Evolutionary conservation across 2,797 vertebrate genomes (phyloP).

Genomic region (Nyctalus aviator): DNA sequence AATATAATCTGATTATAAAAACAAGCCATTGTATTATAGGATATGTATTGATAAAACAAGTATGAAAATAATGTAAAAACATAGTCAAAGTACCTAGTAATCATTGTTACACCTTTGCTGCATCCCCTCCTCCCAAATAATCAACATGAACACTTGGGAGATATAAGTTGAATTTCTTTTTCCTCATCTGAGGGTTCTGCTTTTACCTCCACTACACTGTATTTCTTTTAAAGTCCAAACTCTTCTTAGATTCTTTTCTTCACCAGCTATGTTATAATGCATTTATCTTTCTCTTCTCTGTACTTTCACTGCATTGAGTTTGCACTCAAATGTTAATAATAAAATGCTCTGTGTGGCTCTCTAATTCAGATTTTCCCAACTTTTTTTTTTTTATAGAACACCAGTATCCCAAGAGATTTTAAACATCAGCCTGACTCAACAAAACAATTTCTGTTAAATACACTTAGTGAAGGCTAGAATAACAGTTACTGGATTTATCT

Average conservation of each 20-base stretch:
- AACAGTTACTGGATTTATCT: neutral
- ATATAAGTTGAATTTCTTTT: neutral
- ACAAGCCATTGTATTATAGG: neutral
- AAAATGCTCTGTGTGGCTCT: neutral
- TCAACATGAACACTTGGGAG: neutral
- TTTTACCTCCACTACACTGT: neutral
- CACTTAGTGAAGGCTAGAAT: neutral
- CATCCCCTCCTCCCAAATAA: rapidly evolving
- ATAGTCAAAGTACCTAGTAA: neutral
- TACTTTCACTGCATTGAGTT: neutral
- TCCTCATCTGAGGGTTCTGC: neutral
- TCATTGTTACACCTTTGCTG: neutral
- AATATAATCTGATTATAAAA: neutral
- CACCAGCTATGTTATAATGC: neutral
- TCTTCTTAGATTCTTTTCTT: constrained; percentile 29
- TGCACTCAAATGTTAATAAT: neutral
- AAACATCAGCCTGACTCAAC: neutral
- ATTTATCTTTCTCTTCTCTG: neutral
- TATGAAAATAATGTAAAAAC: neutral
- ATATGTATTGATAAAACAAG: neutral
- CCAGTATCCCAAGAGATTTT: neutral
- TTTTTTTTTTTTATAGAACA: neutral
- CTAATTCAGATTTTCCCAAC: neutral
- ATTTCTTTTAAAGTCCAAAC: neutral
- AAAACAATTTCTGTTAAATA: neutral